These are phyloP conservation scores for Calcarius ornatus DNA, from an alignment of 2,113 vertebrate species.

Conservation along the genomic window DNA sequence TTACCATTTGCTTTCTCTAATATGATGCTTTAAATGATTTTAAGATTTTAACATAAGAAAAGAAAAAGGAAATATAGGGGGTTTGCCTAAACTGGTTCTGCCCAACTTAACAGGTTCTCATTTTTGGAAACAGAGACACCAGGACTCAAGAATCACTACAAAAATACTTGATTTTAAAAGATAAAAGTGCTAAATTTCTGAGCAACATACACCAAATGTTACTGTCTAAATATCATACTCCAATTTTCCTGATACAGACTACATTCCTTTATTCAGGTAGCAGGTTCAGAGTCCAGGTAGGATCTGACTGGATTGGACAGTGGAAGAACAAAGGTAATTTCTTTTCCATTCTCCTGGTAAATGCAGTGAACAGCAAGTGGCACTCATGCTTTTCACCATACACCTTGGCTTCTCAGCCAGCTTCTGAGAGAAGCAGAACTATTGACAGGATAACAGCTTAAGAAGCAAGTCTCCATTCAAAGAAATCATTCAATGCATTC, in stretches of 20 bases:
- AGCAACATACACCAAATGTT: neutral
- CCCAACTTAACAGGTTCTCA: neutral
- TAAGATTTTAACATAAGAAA: neutral
- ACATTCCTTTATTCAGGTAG: neutral
- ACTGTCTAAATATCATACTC: neutral
- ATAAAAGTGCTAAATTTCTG: neutral
- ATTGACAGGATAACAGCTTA: neutral
- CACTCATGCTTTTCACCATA: neutral
- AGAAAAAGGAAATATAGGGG: accelerated
- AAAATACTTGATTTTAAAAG: neutral
- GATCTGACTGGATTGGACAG: neutral
- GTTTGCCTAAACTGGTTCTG: neutral
- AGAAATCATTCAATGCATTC: neutral
- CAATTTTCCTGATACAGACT: neutral
- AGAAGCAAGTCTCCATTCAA: neutral
- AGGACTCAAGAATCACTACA: neutral
- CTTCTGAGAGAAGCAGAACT: neutral
- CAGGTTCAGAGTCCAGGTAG: neutral
- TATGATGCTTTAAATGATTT: neutral
- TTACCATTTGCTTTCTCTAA: neutral
- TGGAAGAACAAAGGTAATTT: neutral
- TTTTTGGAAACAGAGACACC: neutral
- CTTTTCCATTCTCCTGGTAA: neutral
- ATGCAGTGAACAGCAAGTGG: neutral
- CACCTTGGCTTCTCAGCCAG: neutral